Percentiles rank a stretch among this genome's conserved stretches.
phyloP scores from a whole-genome alignment of 2,113 vertebrate species.

The Mobula birostris region DNA sequence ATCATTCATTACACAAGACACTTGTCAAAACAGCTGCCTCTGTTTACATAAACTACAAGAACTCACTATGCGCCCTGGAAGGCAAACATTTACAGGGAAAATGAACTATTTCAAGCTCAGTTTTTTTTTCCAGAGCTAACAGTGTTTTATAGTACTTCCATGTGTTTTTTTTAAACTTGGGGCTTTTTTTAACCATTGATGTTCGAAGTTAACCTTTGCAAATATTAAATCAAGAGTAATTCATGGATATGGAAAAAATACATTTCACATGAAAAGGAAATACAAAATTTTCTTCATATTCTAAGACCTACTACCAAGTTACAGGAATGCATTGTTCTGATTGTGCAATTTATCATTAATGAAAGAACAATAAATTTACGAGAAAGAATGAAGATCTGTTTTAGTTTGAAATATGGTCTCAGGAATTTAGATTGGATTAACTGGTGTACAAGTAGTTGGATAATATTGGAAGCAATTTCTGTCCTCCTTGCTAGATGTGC shows the following conservation, averaged over 20 bases:
- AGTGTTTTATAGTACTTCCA: neutral
- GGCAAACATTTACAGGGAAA: neutral
- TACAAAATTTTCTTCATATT: neutral
- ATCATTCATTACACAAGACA: neutral
- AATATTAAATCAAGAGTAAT: neutral
- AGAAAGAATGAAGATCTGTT: neutral
- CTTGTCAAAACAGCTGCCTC: neutral
- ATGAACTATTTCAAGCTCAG: neutral
- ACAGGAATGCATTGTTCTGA: neutral
- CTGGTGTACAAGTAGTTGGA: neutral
- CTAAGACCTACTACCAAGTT: neutral
- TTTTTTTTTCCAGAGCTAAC: neutral
- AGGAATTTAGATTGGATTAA: neutral
- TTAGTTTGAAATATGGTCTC: neutral
- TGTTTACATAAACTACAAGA: neutral
- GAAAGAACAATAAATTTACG: neutral
- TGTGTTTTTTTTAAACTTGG: neutral
- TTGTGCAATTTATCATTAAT: neutral
- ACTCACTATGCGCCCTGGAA: neutral
- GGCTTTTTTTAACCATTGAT: neutral
- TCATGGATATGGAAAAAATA: neutral
- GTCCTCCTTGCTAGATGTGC: neutral
- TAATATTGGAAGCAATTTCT: neutral
- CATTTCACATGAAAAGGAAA: neutral
- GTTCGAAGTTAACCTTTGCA: neutral